Evolutionary conservation across 2,797 vertebrate species (phyloP), one percentile per base, ranked within the genome.

Genomic region (Odontamblyopus rebecca): DNA sequence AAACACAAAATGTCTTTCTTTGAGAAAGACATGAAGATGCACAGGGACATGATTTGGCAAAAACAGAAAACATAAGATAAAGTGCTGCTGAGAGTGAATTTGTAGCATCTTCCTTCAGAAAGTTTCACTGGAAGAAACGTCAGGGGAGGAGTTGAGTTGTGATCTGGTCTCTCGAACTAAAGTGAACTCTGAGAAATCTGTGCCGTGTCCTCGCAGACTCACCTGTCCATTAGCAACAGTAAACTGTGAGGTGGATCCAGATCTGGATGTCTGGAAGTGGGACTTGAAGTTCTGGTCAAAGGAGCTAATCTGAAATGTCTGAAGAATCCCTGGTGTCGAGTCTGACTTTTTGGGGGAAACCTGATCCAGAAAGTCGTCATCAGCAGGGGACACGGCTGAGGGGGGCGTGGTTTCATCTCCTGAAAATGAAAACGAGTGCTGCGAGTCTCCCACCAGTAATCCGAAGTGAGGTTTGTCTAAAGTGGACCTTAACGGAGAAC

Each of bases 291-390:
- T 98, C 90, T 98, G 97, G 89, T 99, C 98, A 72, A 98, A 99
- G 67, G 96, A 95, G 91, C 95, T 94, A 81, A 99, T 97, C 86
- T 98, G 97, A 94, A 98, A 99, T 19, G 96, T 95, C 91, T 98
- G 97, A 86, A 96, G 94, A 79, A 98, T 96, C 86, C 95, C 94
- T 90, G 95, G 97, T 35, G 96, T 81, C 50, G 96, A 88, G 70
- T 99, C 97, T 53, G 95, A 93, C 93, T 99, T 99, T 95, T 99
- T 99, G 78, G 97, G 95, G n/a, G 96, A 96, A 78, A 98, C 97
- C 92, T 99, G 96, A 90, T 98, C 97, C 86, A 99, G 91, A 85
- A 99, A 99, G 93, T 99, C 98, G 87, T 98, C 96, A 84, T 98
- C 96, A 6, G 96, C 95, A 3, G 97, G 95, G 29, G 97, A 97